phyloP scores from a whole-genome alignment of 2,888 invertebrate genomes.

The Cephus sareptanus region DNA sequence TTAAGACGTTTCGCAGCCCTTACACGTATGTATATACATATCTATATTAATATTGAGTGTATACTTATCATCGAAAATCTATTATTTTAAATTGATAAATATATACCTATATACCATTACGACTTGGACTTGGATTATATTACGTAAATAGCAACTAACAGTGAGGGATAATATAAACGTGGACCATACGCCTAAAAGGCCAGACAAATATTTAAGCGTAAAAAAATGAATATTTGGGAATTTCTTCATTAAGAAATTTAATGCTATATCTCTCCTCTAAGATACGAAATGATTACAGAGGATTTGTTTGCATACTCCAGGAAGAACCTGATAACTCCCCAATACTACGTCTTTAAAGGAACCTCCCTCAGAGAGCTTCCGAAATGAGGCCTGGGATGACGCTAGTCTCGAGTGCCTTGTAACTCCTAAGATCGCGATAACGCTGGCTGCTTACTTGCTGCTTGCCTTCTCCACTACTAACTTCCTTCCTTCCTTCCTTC shows the following conservation, averaged over 20 bases:
- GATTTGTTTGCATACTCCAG: not conserved
- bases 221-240: not conserved
- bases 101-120: not conserved
- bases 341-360: not conserved
- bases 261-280: not conserved
- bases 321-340: not conserved
- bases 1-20: not conserved
- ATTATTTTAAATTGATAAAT: not conserved
- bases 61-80: not conserved
- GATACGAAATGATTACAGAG: not conserved
- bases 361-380: not conserved
- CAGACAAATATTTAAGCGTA: not conserved
- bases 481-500: not conserved
- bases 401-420: conserved; percentile 45
- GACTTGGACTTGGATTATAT: too few relatives aligned
- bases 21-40: not conserved
- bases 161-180: too few relatives aligned
- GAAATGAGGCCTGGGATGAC: conserved; percentile 43
- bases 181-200: too few relatives aligned
- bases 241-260: not conserved
- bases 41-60: not conserved
- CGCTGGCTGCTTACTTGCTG: not conserved
- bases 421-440: conserved; percentile 26
- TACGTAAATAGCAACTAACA: not conserved
- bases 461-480: not conserved